These are phyloP conservation scores for Sus scrofa DNA, from an alignment of 2,113 vertebrate genomes.

Conservation along the genomic window T2T-Sscrofa CM000817.6:53184001-53184500, in stretches of 20 bases:
- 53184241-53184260: slow-evolving; percentile 16
- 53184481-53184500: slow-evolving; percentile 55
- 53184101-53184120: not conserved
- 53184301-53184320: slow-evolving; percentile 15
- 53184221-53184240: slow-evolving; percentile 1
- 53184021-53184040: not conserved
- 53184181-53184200: not conserved
- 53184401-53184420: slow-evolving; percentile 56
- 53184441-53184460: not conserved
- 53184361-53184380: slow-evolving; percentile 56
- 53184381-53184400: not conserved
- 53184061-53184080: not conserved
- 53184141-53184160: not conserved
- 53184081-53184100: not conserved
- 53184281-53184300: slow-evolving; percentile 24
- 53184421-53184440: slow-evolving; percentile 75
- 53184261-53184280: not conserved
- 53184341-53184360: slow-evolving; percentile 69
- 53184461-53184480: slow-evolving; percentile 41
- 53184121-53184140: slow-evolving; percentile 31
- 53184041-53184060: not conserved
- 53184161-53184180: not conserved
- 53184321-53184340: slow-evolving; percentile 78
- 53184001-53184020: not conserved
- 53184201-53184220: not conserved